phyloP scores from a whole-genome alignment of 1,140 invertebrate genomes.

The Cotesia chilonis region DNA sequence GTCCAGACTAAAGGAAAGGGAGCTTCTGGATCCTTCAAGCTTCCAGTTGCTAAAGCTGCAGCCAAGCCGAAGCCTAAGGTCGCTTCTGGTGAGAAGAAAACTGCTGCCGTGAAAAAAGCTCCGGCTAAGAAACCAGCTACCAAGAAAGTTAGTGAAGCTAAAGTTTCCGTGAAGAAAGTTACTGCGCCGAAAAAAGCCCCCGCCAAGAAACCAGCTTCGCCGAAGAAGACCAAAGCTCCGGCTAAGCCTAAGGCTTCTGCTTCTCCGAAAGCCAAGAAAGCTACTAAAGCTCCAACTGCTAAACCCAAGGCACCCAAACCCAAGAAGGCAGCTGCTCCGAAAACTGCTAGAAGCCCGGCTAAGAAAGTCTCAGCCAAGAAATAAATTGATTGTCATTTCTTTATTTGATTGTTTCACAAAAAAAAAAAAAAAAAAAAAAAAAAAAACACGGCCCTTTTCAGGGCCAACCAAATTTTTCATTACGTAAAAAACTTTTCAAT shows the following conservation, averaged over 20 bases:
- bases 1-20: slow-evolving; percentile 66
- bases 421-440: neutral
- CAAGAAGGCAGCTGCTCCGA: slow-evolving; percentile 8
- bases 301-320: slow-evolving; percentile 30
- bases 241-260: slow-evolving; percentile 5
- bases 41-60: neutral
- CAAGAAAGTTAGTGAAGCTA: neutral
- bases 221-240: slow-evolving; percentile 6
- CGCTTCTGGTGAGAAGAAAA: neutral
- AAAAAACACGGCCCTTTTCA: slow-evolving; percentile 7
- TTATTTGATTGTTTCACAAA: no score
- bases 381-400: neutral
- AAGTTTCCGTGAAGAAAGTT: neutral
- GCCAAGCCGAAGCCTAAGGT: slow-evolving; percentile 1
- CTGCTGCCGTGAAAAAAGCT: neutral
- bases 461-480: slow-evolving; percentile 5
- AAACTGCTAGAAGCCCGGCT: neutral
- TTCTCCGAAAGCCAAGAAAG: slow-evolving; percentile 15
- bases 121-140: neutral
- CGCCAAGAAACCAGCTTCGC: neutral
- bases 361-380: slow-evolving; percentile 17
- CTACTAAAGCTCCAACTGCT: slow-evolving; percentile 22
- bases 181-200: slow-evolving; percentile 12
- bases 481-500: no score
- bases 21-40: slow-evolving; percentile 31